A percentile compares a stretch with the other conserved stretches of the same genome.
Conservation (phyloP, 2,113 vertebrate species). For the Phalacrocorax brasilianus region DNA sequence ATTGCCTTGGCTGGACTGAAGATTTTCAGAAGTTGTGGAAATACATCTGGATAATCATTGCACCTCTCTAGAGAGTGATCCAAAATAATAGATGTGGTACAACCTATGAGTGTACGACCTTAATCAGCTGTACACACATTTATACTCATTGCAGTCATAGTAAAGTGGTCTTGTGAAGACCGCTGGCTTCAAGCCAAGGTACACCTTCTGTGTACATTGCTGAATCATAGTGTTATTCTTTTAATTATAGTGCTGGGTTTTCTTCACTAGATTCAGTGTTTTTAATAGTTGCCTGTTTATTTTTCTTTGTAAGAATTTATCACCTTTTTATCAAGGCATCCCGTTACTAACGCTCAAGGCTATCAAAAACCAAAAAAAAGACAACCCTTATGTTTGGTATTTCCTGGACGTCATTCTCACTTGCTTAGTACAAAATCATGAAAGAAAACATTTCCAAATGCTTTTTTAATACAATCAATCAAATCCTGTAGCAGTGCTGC, state of each 20-base stretch:
- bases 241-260: background rate
- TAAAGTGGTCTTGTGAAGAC: background rate
- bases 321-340: background rate
- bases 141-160: background rate
- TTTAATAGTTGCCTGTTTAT: background rate
- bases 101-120: rapidly evolving
- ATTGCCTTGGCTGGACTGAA: background rate
- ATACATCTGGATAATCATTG: background rate
- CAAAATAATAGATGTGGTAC: background rate
- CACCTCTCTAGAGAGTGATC: background rate
- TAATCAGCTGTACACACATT: background rate
- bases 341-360: background rate
- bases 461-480: rapidly evolving
- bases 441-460: background rate
- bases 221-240: background rate
- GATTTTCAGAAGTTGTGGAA: background rate
- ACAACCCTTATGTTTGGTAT: background rate
- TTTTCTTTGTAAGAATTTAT: background rate
- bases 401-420: background rate
- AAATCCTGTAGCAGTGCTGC: background rate
- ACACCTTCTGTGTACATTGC: background rate
- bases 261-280: background rate
- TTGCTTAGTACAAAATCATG: background rate
- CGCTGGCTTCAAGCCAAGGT: background rate
- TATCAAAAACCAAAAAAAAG: background rate